These are phyloP conservation scores for Gobio gobio DNA, from an alignment of 2,113 vertebrate species.

Conservation along the genomic window DNA sequence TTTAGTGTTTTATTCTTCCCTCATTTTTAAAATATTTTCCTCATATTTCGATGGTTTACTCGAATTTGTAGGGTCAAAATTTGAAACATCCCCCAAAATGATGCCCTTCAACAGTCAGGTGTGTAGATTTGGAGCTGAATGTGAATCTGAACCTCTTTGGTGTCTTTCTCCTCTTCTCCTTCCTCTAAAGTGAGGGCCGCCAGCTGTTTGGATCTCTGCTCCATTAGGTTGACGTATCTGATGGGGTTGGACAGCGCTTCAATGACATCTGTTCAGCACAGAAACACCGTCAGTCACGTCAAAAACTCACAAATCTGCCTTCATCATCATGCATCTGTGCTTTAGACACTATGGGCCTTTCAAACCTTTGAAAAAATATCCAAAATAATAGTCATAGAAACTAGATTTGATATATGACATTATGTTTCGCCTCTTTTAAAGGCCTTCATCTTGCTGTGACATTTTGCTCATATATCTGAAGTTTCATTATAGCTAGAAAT, in stretches of 20 bases:
- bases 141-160: constrained; percentile 81
- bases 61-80: no score
- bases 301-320: neutral
- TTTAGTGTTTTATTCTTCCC: no score
- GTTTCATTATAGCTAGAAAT: neutral
- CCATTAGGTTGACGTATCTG: constrained; percentile 95
- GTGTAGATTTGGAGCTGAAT: neutral
- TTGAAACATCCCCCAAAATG: no score
- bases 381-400: neutral
- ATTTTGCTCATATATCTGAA: neutral
- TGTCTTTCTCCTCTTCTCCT: constrained; percentile 84
- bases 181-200: constrained; percentile 94
- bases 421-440: neutral
- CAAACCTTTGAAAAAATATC: neutral
- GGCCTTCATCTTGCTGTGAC: neutral
- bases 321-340: neutral
- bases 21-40: no score
- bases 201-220: constrained; percentile 95
- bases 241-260: constrained; percentile 98
- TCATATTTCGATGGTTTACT: no score
- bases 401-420: neutral
- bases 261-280: constrained; percentile 86
- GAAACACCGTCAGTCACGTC: constrained; percentile 13
- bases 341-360: no score
- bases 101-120: neutral